These are phyloP conservation scores for Epinephelus lanceolatus DNA, from an alignment of 2,113 vertebrate species.

Conservation along the genomic window DNA sequence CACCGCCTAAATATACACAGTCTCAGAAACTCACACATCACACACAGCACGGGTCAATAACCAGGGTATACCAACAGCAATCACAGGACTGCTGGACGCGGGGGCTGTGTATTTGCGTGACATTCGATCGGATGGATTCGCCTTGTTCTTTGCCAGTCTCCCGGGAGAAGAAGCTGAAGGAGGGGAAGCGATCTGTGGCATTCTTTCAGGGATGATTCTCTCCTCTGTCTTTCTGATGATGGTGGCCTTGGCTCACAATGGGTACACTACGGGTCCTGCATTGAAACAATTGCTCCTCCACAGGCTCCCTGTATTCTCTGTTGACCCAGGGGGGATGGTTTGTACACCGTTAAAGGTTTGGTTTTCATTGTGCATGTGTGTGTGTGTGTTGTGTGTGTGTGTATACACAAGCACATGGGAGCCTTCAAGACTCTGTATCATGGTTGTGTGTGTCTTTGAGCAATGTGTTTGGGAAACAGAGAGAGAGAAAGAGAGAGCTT, in stretches of 20 bases:
- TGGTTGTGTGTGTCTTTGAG: conserved; percentile 53
- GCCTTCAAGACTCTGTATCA: conserved; percentile 36
- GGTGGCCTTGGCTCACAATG: conserved; percentile 74
- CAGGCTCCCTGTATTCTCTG: conserved; percentile 54
- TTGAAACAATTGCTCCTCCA: conserved; percentile 74
- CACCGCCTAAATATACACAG: conserved; percentile 37
- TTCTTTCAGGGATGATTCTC: conserved; percentile 74
- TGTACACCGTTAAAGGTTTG: conserved; percentile 52
- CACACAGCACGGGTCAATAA: conserved; percentile 82
- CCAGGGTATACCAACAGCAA: conserved; percentile 82
- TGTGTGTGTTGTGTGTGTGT: conserved; percentile 18
- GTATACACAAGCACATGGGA: conserved; percentile 18
- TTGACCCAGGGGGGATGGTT: conserved; percentile 44
- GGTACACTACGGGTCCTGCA: conserved; percentile 50
- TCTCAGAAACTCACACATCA: conserved; percentile 69
- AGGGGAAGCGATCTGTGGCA: conserved; percentile 75
- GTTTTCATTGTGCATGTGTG: conserved; percentile 44
- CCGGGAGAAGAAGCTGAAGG: conserved; percentile 56
- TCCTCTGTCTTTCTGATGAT: conserved; percentile 71
- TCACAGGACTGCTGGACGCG: conserved; percentile 73
- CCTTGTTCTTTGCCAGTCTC: conserved; percentile 79
- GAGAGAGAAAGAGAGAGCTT: conserved; percentile 50
- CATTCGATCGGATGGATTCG: conserved; percentile 79
- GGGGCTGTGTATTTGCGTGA: conserved; percentile 78
- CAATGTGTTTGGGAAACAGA: conserved; percentile 61